Base-by-base conservation (phyloP, 2,888 invertebrate species). In the Teinopalpus imperialis region DNA sequence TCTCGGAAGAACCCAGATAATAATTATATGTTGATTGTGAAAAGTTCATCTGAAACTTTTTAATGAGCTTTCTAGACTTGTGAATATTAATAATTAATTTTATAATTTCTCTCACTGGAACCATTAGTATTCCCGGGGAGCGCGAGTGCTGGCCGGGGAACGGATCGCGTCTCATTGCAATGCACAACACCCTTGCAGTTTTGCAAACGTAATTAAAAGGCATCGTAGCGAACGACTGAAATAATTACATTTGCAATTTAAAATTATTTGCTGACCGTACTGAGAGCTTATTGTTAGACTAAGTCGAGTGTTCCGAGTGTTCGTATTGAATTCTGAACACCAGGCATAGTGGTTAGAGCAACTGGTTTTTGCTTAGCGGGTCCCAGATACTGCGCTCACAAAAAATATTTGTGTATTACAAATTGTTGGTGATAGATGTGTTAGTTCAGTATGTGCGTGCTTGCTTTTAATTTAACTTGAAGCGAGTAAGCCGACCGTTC, bases 231-330 rank as follows among this genome's bases (percentile, higher is more conserved):
- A 44, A 30, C 29, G 41, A 4, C 31, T 23, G 26, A 41, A 44
- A 53, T 55, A 55, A 55, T 57, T 51, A 47, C 53, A 57, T 55
- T 57, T 53, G 51, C 52, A 57, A 57, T 54, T 55, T 55, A 55
- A 55, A 55, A 50, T 43, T 47, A 53, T 30, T 36, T 13, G 8
- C 12, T 30, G 35, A 7, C 30, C 27, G 14, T 13, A 13, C 9
- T 9, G 23, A 30, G 21, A 18, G 21, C 32, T 30, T 31, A 26
- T 18, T 29, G 23, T 27, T 27, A 12, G 40, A 30, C 18, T 18
- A 27, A 37, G 27, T 16, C 3, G 8, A 2, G 6, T n/a, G n/a
- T n/a, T n/a, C n/a, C n/a, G n/a, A n/a, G n/a, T n/a, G n/a, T n/a
- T n/a, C n/a, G n/a, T n/a, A n/a, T n/a, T n/a, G n/a, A n/a, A n/a